Evolutionary conservation across 1,140 invertebrate genomes (phyloP).

Genomic region (Brachionus plicatilis): DNA sequence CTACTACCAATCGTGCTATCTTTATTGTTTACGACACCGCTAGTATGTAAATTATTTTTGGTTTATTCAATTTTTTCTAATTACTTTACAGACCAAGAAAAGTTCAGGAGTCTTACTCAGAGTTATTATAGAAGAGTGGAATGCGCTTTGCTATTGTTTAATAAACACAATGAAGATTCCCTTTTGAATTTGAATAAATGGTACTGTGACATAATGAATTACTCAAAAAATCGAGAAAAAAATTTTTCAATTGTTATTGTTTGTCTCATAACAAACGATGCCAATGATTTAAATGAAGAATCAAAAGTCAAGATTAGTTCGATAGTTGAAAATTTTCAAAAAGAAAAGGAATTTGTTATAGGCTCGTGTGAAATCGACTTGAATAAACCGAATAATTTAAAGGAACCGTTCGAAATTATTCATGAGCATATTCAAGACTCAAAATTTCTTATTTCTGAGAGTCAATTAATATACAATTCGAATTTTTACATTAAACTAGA

Average conservation of each 20-base stretch:
- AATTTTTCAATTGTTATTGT: conserved; percentile 24
- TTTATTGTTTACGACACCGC: conserved; percentile 14
- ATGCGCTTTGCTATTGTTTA: conserved; percentile 12
- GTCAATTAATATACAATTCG: not conserved
- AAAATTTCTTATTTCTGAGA: not conserved
- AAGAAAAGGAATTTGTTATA: not conserved
- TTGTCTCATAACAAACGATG: not conserved
- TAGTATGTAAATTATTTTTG: not conserved
- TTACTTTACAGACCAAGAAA: conserved; percentile 11
- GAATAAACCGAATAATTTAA: not conserved
- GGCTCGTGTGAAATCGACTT: conserved; percentile 4
- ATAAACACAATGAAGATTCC: conserved; percentile 16
- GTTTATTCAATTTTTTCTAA: not conserved
- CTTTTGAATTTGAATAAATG: conserved; percentile 34
- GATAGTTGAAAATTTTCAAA: conserved; percentile 15
- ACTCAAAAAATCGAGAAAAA: not conserved
- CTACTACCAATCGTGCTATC: not conserved
- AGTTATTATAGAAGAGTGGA: conserved; percentile 18
- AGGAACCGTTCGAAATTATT: conserved; percentile 15
- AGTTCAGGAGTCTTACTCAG: conserved; percentile 24
- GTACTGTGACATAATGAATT: conserved; percentile 11
- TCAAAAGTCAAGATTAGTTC: not conserved
- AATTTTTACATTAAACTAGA: not conserved
- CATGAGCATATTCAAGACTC: not conserved
- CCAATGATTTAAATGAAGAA: not conserved